Evolutionary conservation across 1,140 invertebrate genomes (phyloP).

Genomic region (Zaprionus tsacasi): DNA sequence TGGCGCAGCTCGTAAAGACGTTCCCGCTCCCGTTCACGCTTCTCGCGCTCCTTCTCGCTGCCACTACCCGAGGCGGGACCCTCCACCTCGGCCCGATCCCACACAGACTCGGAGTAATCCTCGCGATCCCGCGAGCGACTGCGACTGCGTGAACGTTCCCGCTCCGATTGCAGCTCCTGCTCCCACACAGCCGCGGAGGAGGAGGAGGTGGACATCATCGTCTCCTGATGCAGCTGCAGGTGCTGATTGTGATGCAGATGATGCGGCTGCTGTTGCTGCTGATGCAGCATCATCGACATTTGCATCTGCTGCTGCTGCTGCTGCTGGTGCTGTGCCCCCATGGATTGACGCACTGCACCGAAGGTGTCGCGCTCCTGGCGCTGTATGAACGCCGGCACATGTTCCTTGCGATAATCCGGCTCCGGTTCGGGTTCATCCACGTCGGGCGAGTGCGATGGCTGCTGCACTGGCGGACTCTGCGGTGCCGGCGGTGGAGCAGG

Average conservation of each 20-base stretch:
- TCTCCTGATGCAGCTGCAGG: constrained; percentile 43
- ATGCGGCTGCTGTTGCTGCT: constrained; percentile 50
- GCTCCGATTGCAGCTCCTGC: constrained; percentile 67
- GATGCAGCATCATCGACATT: constrained; percentile 56
- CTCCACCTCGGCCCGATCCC: constrained; percentile 82
- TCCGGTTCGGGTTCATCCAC: constrained; percentile 59
- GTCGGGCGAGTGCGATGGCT: constrained; percentile 18
- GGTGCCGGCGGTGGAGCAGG: constrained; percentile 89
- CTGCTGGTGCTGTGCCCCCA: constrained; percentile 39
- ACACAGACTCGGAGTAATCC: constrained; percentile 83
- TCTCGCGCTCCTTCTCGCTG: constrained; percentile 81
- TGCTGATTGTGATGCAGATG: constrained; percentile 32
- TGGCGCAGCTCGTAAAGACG: constrained; percentile 82
- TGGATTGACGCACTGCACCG: constrained; percentile 80
- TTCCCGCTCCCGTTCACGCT: constrained; percentile 80
- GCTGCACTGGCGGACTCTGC: constrained; percentile 85
- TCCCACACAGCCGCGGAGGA: constrained; percentile 51
- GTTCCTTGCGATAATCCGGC: constrained; percentile 80
- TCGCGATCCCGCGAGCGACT: constrained; percentile 80
- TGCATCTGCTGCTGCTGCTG: constrained; percentile 63
- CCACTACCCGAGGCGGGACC: constrained; percentile 80
- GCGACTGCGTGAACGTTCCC: constrained; percentile 75
- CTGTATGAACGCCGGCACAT: constrained; percentile 90
- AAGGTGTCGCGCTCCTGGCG: constrained; percentile 88
- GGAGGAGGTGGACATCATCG: constrained; percentile 1